phyloP scores from a whole-genome alignment of 2,888 invertebrate species.

The Dusona sp. region DNA sequence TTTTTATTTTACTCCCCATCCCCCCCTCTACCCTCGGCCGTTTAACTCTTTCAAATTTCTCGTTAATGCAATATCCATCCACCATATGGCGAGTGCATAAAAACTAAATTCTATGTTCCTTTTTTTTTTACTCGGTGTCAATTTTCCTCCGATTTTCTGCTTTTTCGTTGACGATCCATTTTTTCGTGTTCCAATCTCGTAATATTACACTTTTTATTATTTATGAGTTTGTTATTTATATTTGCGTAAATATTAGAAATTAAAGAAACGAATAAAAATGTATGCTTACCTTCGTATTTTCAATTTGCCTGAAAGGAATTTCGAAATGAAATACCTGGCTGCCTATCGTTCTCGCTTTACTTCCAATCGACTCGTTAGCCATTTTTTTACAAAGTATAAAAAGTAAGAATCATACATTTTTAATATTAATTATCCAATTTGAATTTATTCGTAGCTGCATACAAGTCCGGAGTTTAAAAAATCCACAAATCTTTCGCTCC shows the following conservation, averaged over 20 bases:
- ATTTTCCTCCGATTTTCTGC: background rate
- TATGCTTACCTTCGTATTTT: too few species aligned
- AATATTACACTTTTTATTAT: background rate
- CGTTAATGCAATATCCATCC: conserved; percentile 42
- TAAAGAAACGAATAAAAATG: too few species aligned
- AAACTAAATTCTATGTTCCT: background rate
- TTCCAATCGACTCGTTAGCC: background rate
- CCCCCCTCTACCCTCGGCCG: background rate
- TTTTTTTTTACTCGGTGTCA: background rate
- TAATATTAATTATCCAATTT: background rate
- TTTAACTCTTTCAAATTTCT: conserved; percentile 22
- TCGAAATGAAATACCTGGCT: too few species aligned
- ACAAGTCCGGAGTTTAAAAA: background rate
- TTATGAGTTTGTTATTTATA: background rate
- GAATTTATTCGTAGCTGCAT: background rate
- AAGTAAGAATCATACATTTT: background rate
- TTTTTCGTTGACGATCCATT: background rate
- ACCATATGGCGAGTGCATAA: too few species aligned
- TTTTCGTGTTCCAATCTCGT: background rate
- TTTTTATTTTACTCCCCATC: background rate
- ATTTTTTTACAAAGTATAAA: background rate
- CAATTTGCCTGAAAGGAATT: too few species aligned
- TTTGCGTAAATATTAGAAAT: background rate
- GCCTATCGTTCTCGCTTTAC: too few species aligned
- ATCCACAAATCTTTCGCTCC: background rate